Base-by-base conservation (phyloP, 1,140 invertebrate genomes). In the Bombus huntii region DNA sequence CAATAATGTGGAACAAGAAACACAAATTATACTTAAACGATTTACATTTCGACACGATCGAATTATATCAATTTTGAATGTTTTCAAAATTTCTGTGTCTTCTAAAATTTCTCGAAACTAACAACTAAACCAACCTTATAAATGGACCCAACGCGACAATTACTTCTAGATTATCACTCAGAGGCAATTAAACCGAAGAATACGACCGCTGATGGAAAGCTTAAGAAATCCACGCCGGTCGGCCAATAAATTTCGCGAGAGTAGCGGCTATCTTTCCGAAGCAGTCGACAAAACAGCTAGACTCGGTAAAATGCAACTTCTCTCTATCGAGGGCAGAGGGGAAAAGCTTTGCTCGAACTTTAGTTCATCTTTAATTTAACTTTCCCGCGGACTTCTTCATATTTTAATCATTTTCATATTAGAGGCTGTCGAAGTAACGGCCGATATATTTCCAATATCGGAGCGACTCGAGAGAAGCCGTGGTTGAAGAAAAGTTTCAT, bases 361-460 rank as follows among this genome's bases (percentile, higher is more conserved):
- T 53, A 72, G 66, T 91, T 74, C 77, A 88, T 90, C 91, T 92
- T 92, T 91, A 92, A 92, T 92, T 90, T 92, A 92, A 92, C 91
- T 92, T 92, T 92, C 85, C 85, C 78, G 44, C 34, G 77, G 77
- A 90, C 81, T 92, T 92, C 81, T 72, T 90, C 81, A 83, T 83
- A 83, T 91, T 91, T 89, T 92, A 92, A 92, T 92, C 88, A 90
- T 92, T 88, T 88, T 85, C 81, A 84, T 91, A 92, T 88, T 92
- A 90, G 85, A 90, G 90, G 66, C 82, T 88, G 82, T 87, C 91
- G 73, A 88, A 87, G 80, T 85, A 82, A 83, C 75, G 78, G 85
- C 75, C 87, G 83, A 89, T 90, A 71, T 91, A 87, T 87, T 87
- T 90, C 75, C 89, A 71, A 91, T 90, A 90, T 87, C 82, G 86